phyloP scores from a whole-genome alignment of 2,113 vertebrate genomes.

The Psilopsiagon aymara region DNA sequence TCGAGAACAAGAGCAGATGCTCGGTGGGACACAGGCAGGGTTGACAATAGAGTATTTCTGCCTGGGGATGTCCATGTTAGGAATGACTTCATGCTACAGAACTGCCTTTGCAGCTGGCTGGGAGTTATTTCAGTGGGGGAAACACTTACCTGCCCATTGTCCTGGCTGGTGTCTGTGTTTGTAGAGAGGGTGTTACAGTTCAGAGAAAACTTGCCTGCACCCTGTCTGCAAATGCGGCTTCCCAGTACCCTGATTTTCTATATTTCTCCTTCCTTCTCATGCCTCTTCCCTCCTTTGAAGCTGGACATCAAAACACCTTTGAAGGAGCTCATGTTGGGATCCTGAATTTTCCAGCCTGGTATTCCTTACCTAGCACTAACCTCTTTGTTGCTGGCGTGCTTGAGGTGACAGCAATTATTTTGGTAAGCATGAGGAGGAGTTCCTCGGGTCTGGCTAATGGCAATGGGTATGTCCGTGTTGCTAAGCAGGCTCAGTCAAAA shows the following conservation, averaged over 20 bases:
- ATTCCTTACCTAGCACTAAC: background rate
- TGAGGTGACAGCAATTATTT: background rate
- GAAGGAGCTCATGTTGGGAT: background rate
- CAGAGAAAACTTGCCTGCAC: background rate
- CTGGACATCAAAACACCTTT: background rate
- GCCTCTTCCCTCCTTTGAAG: background rate
- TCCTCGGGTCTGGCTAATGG: background rate
- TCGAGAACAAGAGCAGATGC: accelerated
- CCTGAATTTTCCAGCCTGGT: background rate
- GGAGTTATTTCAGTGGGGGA: background rate
- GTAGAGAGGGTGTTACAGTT: background rate
- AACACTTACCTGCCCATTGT: accelerated
- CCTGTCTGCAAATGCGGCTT: background rate
- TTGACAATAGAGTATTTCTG: background rate
- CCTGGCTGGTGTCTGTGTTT: background rate
- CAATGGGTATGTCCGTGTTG: background rate
- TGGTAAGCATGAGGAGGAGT: background rate
- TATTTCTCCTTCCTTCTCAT: background rate
- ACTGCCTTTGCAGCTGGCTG: background rate
- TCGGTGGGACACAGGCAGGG: accelerated
- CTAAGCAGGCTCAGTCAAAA: conserved; percentile 1
- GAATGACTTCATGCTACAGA: background rate
- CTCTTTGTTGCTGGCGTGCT: background rate
- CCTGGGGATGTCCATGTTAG: background rate
- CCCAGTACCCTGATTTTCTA: background rate